A percentile compares a stretch with the other conserved stretches of the same genome.
These are phyloP conservation scores for Epinotia demarniana DNA, from an alignment of 2,888 invertebrate species.

Conservation along the genomic window DNA sequence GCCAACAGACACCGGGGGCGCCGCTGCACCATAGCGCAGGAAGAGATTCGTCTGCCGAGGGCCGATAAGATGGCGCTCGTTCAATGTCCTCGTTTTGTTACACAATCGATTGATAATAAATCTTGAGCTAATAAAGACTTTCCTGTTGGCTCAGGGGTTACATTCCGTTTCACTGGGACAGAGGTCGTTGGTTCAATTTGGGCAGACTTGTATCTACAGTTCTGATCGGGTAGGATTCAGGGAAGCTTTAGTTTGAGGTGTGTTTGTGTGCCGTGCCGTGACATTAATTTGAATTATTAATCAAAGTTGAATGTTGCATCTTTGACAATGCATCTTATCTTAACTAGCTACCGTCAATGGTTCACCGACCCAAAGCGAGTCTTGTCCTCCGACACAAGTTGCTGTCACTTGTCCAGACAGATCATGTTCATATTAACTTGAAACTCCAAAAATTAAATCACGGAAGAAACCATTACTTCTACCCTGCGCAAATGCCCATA, in stretches of 20 bases:
- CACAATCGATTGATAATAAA: slow-evolving; percentile 28
- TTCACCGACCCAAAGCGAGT: too few species aligned
- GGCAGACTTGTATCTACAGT: neutral
- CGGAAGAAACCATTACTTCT: neutral
- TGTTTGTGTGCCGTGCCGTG: neutral
- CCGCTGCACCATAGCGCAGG: slow-evolving; percentile 31
- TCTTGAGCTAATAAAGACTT: slow-evolving; percentile 8
- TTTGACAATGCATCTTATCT: neutral
- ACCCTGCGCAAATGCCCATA: neutral
- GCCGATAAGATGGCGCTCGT: slow-evolving; percentile 32
- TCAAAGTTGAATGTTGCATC: neutral
- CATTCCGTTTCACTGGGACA: neutral
- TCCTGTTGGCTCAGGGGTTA: neutral
- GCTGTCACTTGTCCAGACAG: too few species aligned
- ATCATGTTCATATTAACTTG: neutral
- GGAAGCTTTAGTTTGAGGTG: neutral
- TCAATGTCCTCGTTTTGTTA: slow-evolving; percentile 36
- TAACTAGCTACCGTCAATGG: too few species aligned
- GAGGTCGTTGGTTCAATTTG: neutral
- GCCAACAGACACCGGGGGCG: slow-evolving; percentile 35
- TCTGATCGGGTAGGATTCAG: too few species aligned
- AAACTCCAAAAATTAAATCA: neutral
- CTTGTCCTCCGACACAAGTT: too few species aligned
- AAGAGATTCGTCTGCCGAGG: slow-evolving; percentile 34
- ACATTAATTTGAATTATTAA: neutral